Conservation (phyloP, 2,797 vertebrate species). For the Argentina silus region DNA sequence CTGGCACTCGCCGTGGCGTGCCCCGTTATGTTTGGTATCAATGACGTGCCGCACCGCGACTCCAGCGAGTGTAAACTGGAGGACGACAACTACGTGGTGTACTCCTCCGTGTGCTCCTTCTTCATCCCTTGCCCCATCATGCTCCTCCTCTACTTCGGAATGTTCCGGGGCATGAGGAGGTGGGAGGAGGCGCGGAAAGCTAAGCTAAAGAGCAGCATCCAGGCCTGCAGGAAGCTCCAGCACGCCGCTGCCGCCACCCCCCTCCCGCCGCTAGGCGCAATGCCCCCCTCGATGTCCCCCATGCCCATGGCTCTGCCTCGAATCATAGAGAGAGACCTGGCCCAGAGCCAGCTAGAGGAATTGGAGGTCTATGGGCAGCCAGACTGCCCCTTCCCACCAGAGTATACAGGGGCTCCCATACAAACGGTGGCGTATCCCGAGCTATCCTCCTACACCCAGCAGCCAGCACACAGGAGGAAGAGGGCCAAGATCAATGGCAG, state of each 20-base stretch:
- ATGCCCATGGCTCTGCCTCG: slow-evolving; percentile 73
- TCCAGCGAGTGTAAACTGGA: slow-evolving; percentile 89
- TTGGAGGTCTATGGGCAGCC: slow-evolving; percentile 56
- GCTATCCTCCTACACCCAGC: slow-evolving; percentile 65
- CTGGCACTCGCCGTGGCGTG: slow-evolving; percentile 91
- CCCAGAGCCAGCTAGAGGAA: slow-evolving; percentile 68
- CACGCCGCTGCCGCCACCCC: slow-evolving; percentile 54
- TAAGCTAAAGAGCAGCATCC: slow-evolving; percentile 83
- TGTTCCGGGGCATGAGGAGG: slow-evolving; percentile 87
- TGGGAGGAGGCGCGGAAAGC: slow-evolving; percentile 89
- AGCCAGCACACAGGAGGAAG: slow-evolving; percentile 63
- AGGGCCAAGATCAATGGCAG: slow-evolving; percentile 87
- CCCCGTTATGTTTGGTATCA: slow-evolving; percentile 92
- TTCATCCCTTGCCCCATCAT: slow-evolving; percentile 95
- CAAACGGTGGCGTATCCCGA: slow-evolving; percentile 75
- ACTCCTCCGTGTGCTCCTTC: slow-evolving; percentile 95
- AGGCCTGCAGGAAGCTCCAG: slow-evolving; percentile 76
- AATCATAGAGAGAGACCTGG: slow-evolving; percentile 76
- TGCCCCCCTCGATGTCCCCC: slow-evolving; percentile 67
- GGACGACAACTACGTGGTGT: slow-evolving; percentile 88
- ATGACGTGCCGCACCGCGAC: slow-evolving; percentile 83
- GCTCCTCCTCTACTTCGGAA: slow-evolving; percentile 92
- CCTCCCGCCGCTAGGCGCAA: slow-evolving; percentile 57
- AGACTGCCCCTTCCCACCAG: slow-evolving; percentile 41
- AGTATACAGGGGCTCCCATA: slow-evolving; percentile 62